Evolutionary conservation across 2,797 vertebrate species (phyloP), one percentile per base, ranked within the genome.

Genomic region (Coendou prehensilis): DNA sequence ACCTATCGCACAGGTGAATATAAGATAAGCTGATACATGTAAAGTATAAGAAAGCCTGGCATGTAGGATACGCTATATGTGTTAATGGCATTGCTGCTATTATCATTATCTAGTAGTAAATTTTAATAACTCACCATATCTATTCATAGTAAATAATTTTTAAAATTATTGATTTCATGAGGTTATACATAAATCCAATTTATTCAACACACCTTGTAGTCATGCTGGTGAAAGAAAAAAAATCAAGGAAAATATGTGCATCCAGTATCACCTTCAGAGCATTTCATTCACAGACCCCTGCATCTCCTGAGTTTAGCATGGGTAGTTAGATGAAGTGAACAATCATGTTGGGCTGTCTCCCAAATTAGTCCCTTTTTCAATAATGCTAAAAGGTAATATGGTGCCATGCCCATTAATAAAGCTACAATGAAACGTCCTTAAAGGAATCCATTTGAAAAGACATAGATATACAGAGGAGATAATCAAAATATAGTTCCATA

Each of bases 191-290:
- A 18, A 26, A 54, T 86, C 2, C 28, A 87, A 69, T 80, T 86
- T 95, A 79, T 87, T 67, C 76, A 87, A 92, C 9, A 71, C 23
- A 86, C 5, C 56, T 76, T 93, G 59, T 64, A 96, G 30, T 84
- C 10, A 63, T 7, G 57, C 87, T 82, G 15, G 6, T 88, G 9
- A 87, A 20, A 47, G 41, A 89, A 93, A 94, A 59, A 69, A 37
- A 71, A 50, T n/a, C 30, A 89, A 22, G 28, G n/a, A 52, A 94
- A 78, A 71, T 50, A 33, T 28, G 54, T 85, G 33, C 37, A 41
- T 90, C 20, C 0, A 73, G 23, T 76, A 41, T 61, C 37, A 86
- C 37, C 4, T 76, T 93, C 76, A 91, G 41, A 92, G 15, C 17
- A 89, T 81, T 76, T 88, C 18, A 76, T 54, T 1, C 6, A 2